Evolutionary conservation across 2,888 invertebrate genomes (phyloP).

Genomic region (Melolontha melolontha): DNA sequence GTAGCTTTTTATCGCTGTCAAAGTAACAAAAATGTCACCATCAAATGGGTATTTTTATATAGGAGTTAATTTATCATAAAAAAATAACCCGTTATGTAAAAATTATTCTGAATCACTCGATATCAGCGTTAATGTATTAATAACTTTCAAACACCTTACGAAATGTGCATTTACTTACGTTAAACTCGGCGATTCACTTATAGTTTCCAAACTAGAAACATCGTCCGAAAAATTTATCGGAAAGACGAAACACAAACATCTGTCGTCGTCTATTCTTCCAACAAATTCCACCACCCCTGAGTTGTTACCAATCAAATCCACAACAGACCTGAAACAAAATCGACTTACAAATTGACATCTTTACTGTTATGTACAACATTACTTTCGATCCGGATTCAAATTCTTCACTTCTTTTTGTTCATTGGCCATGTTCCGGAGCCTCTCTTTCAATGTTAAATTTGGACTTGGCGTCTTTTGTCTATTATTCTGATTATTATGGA

Average conservation of each 20-base stretch:
- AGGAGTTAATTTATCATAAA: too few relatives aligned
- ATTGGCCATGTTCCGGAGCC: neutral
- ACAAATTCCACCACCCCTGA: slow-evolving; percentile 36
- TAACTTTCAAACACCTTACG: too few relatives aligned
- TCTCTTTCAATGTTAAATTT: slow-evolving; percentile 12
- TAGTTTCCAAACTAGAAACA: slow-evolving; percentile 28
- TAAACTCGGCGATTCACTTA: slow-evolving; percentile 29
- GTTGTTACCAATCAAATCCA: slow-evolving; percentile 15
- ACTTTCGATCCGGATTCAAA: slow-evolving; percentile 19
- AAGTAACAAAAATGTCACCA: too few relatives aligned
- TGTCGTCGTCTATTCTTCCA: slow-evolving; percentile 23
- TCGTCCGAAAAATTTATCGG: slow-evolving; percentile 21
- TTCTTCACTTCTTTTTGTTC: neutral
- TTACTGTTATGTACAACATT: neutral
- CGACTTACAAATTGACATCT: neutral
- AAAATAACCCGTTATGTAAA: too few relatives aligned
- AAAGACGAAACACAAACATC: slow-evolving; percentile 40
- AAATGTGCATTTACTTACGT: too few relatives aligned
- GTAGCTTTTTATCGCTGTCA: too few relatives aligned
- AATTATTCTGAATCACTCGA: too few relatives aligned
- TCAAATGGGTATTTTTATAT: too few relatives aligned
- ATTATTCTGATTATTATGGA: neutral
- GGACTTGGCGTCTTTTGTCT: neutral
- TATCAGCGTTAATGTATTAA: too few relatives aligned
- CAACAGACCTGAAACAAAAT: slow-evolving; percentile 14